Conservation (phyloP, 2,113 vertebrate genomes). For the Myanophis thanlyinensis region DNA sequence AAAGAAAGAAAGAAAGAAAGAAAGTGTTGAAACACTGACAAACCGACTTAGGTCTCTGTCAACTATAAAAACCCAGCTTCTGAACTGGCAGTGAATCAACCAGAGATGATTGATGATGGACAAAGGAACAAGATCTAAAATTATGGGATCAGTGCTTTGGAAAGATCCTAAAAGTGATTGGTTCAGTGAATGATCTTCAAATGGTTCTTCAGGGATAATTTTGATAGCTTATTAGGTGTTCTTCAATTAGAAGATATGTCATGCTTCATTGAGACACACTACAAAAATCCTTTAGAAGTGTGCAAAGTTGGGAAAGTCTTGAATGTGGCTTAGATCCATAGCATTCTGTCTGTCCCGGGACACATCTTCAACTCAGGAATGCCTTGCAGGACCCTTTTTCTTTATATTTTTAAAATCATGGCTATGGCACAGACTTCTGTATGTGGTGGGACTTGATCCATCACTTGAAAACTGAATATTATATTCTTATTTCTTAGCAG, state of each 20-base stretch:
- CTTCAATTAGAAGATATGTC: not conserved
- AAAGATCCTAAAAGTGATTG: not conserved
- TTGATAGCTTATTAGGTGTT: not conserved
- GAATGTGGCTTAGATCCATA: not conserved
- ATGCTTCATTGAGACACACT: not conserved
- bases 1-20: not conserved
- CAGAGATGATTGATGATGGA: not conserved
- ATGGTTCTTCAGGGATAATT: not conserved
- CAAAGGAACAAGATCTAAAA: not conserved
- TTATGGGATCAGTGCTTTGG: fast-evolving
- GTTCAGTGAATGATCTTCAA: not conserved
- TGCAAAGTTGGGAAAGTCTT: not conserved
- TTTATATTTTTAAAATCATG: not conserved
- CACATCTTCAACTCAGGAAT: not conserved
- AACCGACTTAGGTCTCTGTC: not conserved
- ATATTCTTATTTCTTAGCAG: not conserved
- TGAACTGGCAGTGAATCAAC: not conserved
- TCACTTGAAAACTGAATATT: not conserved
- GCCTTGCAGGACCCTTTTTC: not conserved
- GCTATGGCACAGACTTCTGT: not conserved
- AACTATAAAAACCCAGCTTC: constrained; percentile 10
- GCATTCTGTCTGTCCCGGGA: not conserved
- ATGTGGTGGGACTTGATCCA: not conserved
- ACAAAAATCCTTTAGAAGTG: not conserved
- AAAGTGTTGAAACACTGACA: not conserved